Conservation (phyloP, 2,113 vertebrate genomes). For the Gasterosteus nipponicus region DNA sequence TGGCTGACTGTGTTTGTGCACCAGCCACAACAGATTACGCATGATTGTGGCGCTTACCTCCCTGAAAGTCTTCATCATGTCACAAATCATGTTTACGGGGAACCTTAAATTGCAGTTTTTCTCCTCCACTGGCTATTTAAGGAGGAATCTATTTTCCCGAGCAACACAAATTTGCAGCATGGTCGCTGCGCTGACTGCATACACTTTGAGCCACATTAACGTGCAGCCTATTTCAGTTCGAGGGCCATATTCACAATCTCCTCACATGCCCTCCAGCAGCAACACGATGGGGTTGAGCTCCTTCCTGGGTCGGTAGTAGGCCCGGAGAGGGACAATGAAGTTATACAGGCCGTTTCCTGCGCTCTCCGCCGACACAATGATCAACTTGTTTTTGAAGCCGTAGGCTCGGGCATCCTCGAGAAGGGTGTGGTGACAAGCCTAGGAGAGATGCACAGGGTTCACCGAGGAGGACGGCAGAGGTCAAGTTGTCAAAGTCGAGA, state of each 20-base stretch:
- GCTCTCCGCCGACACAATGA: slow-evolving; percentile 86
- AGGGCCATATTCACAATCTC: background rate
- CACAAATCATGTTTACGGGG: slow-evolving; percentile 59
- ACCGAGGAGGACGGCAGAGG: background rate
- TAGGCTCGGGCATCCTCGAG: slow-evolving; percentile 85
- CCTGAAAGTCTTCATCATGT: slow-evolving; percentile 58
- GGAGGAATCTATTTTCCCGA: slow-evolving; percentile 21
- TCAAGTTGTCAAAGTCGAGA: background rate
- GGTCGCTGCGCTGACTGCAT: background rate
- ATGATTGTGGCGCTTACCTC: slow-evolving; percentile 31
- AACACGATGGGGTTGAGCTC: slow-evolving; percentile 87
- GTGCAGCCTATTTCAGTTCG: background rate
- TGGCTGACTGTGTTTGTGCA: slow-evolving; percentile 52
- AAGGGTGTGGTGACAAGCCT: slow-evolving; percentile 83
- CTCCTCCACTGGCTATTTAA: slow-evolving; percentile 34
- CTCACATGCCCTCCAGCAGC: slow-evolving; percentile 85
- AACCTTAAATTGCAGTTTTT: slow-evolving; percentile 38
- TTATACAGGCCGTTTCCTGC: slow-evolving; percentile 88
- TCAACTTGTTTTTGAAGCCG: slow-evolving; percentile 86
- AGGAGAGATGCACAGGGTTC: slow-evolving; percentile 10
- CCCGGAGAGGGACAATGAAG: slow-evolving; percentile 86
- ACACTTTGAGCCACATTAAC: background rate
- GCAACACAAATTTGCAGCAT: slow-evolving; percentile 36
- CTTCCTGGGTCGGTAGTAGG: slow-evolving; percentile 85
- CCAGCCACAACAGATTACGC: slow-evolving; percentile 41